These are phyloP conservation scores for Orthosia gothica DNA, from an alignment of 2,888 invertebrate species.

Conservation along the genomic window DNA sequence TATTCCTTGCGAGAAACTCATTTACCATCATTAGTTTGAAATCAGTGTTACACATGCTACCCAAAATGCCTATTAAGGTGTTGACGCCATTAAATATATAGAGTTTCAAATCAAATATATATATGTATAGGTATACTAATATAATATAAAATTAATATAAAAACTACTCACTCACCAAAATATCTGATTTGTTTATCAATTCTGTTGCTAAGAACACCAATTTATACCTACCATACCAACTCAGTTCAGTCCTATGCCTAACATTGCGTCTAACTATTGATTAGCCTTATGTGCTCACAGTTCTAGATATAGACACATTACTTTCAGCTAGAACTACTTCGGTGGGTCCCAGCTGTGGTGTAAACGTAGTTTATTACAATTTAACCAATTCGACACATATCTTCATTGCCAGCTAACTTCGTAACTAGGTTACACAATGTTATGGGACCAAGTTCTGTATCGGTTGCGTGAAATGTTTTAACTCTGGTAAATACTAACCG, in stretches of 20 bases:
- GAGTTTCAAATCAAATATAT: too few relatives aligned
- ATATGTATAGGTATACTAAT: too few relatives aligned
- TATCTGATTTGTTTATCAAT: not conserved
- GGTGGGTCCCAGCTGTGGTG: slow-evolving; percentile 26
- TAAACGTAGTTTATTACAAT: slow-evolving; percentile 39
- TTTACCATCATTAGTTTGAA: too few relatives aligned
- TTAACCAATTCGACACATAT: slow-evolving; percentile 23
- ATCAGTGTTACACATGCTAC: too few relatives aligned
- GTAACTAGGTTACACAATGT: not conserved
- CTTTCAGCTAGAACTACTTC: slow-evolving; percentile 6
- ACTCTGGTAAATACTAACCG: too few relatives aligned
- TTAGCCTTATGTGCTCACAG: not conserved
- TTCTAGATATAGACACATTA: slow-evolving; percentile 10
- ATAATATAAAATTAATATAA: too few relatives aligned
- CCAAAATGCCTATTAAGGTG: too few relatives aligned
- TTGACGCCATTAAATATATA: too few relatives aligned
- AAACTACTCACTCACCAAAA: too few relatives aligned
- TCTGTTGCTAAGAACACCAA: not conserved
- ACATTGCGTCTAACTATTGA: slow-evolving; percentile 28
- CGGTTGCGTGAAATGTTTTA: not conserved
- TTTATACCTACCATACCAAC: too few relatives aligned
- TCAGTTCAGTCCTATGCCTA: not conserved
- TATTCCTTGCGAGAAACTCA: not conserved
- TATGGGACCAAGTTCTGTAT: not conserved
- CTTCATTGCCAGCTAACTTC: slow-evolving; percentile 17